phyloP scores from a whole-genome alignment of 2,113 vertebrate genomes.

The Xyrauchen texanus region DNA sequence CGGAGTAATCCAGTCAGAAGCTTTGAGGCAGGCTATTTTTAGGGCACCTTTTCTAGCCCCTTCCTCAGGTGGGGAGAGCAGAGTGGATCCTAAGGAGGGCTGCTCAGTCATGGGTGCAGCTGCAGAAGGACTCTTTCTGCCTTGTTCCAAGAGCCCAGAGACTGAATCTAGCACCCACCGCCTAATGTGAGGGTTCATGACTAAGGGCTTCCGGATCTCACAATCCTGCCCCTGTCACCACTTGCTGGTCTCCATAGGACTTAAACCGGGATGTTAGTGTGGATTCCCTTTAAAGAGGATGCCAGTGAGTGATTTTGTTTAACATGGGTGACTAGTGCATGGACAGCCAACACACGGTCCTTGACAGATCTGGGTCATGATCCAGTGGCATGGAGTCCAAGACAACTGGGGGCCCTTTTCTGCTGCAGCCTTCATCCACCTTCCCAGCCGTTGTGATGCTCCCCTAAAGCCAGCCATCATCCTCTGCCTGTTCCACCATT shows the following conservation, averaged over 20 bases:
- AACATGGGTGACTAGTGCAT: background rate
- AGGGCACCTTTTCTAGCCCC: conserved; percentile 43
- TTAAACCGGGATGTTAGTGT: conserved; percentile 12
- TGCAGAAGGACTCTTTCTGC: conserved; percentile 34
- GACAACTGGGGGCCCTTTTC: conserved; percentile 14
- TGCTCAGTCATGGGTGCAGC: conserved; percentile 44
- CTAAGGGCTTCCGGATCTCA: conserved; percentile 39
- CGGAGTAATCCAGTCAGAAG: conserved; percentile 21
- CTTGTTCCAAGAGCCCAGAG: conserved; percentile 27
- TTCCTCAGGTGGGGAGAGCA: conserved; percentile 40
- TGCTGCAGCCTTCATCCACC: conserved; percentile 39
- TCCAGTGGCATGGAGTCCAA: conserved; percentile 40
- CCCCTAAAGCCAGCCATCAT: background rate
- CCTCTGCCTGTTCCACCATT: conserved; percentile 15
- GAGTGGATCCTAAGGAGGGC: conserved; percentile 42
- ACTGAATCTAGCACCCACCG: conserved; percentile 39
- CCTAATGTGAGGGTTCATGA: conserved; percentile 45
- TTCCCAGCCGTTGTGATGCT: conserved; percentile 21
- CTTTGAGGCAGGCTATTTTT: conserved; percentile 42
- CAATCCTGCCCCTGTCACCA: conserved; percentile 10
- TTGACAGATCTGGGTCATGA: conserved; percentile 8
- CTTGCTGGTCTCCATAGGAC: conserved; percentile 6
- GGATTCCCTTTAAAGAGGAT: background rate
- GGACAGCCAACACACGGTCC: background rate
- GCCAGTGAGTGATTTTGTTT: background rate